These are phyloP conservation scores for Bostrychus sinensis DNA, from an alignment of 2,113 vertebrate species.

Conservation along the genomic window DNA sequence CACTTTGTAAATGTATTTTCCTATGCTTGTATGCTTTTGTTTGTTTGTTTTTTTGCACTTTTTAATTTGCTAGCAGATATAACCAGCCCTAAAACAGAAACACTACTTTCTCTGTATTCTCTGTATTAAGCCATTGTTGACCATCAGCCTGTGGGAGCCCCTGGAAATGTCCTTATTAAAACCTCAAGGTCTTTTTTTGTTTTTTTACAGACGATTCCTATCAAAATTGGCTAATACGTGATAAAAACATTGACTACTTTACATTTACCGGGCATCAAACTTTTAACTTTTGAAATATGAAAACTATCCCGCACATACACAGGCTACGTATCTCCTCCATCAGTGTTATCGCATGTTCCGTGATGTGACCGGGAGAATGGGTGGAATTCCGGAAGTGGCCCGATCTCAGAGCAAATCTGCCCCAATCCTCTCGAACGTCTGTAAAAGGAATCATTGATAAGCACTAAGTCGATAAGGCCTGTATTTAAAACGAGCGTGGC, in stretches of 20 bases:
- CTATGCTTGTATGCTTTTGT: no score
- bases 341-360: slow-evolving; percentile 44
- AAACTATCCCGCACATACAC: neutral
- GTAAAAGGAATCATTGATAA: slow-evolving; percentile 63
- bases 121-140: no score
- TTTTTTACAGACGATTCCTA: neutral
- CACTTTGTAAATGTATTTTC: no score
- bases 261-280: neutral
- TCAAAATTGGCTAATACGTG: neutral
- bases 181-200: neutral
- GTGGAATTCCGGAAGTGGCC: slow-evolving; percentile 44
- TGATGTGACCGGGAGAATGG: slow-evolving; percentile 41
- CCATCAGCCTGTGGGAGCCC: no score
- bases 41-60: no score
- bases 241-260: slow-evolving; percentile 19
- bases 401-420: slow-evolving; percentile 60
- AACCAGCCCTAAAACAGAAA: no score
- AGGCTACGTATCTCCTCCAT: slow-evolving; percentile 9
- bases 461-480: slow-evolving; percentile 58
- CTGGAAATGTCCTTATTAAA: neutral
- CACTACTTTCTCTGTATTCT: no score
- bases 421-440: slow-evolving; percentile 65
- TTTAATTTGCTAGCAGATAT: no score
- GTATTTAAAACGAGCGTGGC: slow-evolving; percentile 46
- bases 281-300: neutral